These are phyloP conservation scores for Strongylocentrotus purpuratus DNA, from an alignment of 35 echinoderm and acorn worm genomes.

Conservation along the genomic window DNA sequence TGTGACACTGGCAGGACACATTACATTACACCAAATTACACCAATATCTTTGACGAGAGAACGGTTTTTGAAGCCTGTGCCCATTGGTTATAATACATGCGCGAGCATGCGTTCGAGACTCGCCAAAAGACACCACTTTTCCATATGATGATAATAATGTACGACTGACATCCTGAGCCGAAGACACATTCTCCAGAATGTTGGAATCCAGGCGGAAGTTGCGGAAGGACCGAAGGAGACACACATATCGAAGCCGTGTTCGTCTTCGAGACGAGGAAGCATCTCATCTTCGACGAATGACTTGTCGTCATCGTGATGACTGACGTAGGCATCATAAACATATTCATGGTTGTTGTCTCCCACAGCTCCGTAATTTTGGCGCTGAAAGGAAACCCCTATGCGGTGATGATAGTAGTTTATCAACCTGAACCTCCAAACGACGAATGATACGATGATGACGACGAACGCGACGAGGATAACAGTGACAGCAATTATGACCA, in stretches of 20 bases:
- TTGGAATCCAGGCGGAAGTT: slow-evolving; percentile 2
- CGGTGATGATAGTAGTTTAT: not conserved
- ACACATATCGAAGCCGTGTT: not conserved
- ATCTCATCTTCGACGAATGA: slow-evolving; percentile 40
- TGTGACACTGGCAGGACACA: no score
- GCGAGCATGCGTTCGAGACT: slow-evolving; percentile 14
- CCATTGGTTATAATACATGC: no score
- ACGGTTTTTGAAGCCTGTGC: no score
- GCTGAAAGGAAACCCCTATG: not conserved
- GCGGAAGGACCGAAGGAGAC: not conserved
- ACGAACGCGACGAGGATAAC: not conserved
- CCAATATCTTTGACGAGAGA: no score
- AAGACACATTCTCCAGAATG: not conserved
- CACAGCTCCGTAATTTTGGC: not conserved
- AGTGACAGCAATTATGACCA: not conserved
- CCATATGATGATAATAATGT: not conserved
- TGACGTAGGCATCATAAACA: slow-evolving; percentile 12
- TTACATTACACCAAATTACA: no score
- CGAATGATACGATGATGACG: not conserved
- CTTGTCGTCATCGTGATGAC: slow-evolving; percentile 3
- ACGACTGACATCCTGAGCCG: not conserved
- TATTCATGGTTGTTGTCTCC: not conserved
- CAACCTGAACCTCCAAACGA: not conserved
- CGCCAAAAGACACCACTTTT: no score
- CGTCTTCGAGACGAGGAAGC: not conserved